These are phyloP conservation scores for Scalopus aquaticus DNA, from an alignment of 2,113 vertebrate genomes.

Conservation along the genomic window DNA sequence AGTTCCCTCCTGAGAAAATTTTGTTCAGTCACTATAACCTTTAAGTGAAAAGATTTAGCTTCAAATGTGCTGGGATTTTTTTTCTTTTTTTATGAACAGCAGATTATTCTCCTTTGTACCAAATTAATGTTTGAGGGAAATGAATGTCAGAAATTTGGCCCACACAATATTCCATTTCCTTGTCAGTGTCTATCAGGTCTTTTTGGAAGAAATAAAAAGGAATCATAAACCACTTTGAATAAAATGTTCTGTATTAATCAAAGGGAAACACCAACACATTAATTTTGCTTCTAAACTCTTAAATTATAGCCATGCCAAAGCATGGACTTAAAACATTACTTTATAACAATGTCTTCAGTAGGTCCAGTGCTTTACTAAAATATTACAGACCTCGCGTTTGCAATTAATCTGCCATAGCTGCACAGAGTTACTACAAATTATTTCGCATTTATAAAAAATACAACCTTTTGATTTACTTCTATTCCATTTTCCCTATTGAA, in stretches of 20 bases:
- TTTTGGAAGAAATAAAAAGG: slow-evolving; percentile 66
- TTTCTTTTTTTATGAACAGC: slow-evolving; percentile 55
- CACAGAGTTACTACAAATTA: slow-evolving; percentile 2
- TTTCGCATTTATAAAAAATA: slow-evolving; percentile 11
- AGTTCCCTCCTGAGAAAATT: slow-evolving; percentile 68
- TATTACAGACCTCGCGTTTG: slow-evolving; percentile 32
- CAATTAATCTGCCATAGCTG: neutral
- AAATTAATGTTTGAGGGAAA: slow-evolving; percentile 77
- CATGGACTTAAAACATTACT: slow-evolving; percentile 46
- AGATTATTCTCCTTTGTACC: slow-evolving; percentile 76
- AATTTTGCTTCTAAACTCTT: slow-evolving; percentile 69
- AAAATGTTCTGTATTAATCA: slow-evolving; percentile 69
- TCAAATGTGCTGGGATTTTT: neutral
- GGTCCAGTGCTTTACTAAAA: slow-evolving; percentile 40
- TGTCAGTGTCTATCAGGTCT: slow-evolving; percentile 68
- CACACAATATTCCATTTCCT: slow-evolving; percentile 35
- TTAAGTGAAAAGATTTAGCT: slow-evolving; percentile 75
- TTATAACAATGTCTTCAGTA: slow-evolving; percentile 57
- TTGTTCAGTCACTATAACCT: slow-evolving; percentile 68
- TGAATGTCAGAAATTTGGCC: slow-evolving; percentile 81
- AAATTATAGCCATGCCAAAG: slow-evolving; percentile 57
- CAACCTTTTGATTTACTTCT: neutral
- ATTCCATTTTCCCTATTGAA: neutral
- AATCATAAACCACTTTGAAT: slow-evolving; percentile 68
- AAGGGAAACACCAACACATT: slow-evolving; percentile 56